Evolutionary conservation across 1,140 invertebrate species (phyloP).

Genomic region (Drosophila trapezifrons): DNA sequence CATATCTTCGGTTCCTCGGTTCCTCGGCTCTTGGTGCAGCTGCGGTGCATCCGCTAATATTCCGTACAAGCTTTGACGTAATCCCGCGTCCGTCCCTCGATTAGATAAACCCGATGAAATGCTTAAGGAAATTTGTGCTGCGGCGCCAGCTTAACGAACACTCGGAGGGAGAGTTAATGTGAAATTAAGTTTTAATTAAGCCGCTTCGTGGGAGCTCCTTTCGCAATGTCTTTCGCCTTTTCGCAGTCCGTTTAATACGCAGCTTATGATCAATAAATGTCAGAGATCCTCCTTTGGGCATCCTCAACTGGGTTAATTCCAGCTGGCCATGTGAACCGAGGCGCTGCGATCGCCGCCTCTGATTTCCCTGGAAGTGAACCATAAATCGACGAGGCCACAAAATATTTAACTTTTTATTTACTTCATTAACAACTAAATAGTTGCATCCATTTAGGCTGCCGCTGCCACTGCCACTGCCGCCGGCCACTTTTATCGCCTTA

Average conservation of each 20-base stretch:
- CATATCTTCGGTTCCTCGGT: slow-evolving; percentile 50
- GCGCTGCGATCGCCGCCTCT: slow-evolving; percentile 22
- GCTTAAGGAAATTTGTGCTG: slow-evolving; percentile 61
- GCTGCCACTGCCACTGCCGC: slow-evolving; percentile 41
- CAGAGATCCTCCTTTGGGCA: slow-evolving; percentile 36
- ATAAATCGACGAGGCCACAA: slow-evolving; percentile 50
- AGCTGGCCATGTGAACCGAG: slow-evolving; percentile 34
- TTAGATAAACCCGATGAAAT: slow-evolving; percentile 75
- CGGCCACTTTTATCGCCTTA: slow-evolving; percentile 70
- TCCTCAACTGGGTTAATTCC: slow-evolving; percentile 68
- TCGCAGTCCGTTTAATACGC: slow-evolving; percentile 72
- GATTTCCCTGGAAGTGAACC: slow-evolving; percentile 58
- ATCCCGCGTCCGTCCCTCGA: slow-evolving; percentile 60
- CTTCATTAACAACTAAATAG: slow-evolving; percentile 81
- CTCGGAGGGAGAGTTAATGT: slow-evolving; percentile 49
- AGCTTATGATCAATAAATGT: slow-evolving; percentile 83
- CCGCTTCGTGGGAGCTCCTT: slow-evolving; percentile 65
- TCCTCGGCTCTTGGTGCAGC: neutral
- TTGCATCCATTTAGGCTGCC: slow-evolving; percentile 45
- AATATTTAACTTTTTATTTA: slow-evolving; percentile 70
- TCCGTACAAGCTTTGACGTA: slow-evolving; percentile 71
- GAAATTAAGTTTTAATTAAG: slow-evolving; percentile 58
- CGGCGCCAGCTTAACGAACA: slow-evolving; percentile 46
- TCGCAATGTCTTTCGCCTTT: slow-evolving; percentile 67
- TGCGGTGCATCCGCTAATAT: slow-evolving; percentile 65